These are phyloP conservation scores for Squalus acanthias DNA, from an alignment of 2,797 vertebrate species.

Conservation along the genomic window DNA sequence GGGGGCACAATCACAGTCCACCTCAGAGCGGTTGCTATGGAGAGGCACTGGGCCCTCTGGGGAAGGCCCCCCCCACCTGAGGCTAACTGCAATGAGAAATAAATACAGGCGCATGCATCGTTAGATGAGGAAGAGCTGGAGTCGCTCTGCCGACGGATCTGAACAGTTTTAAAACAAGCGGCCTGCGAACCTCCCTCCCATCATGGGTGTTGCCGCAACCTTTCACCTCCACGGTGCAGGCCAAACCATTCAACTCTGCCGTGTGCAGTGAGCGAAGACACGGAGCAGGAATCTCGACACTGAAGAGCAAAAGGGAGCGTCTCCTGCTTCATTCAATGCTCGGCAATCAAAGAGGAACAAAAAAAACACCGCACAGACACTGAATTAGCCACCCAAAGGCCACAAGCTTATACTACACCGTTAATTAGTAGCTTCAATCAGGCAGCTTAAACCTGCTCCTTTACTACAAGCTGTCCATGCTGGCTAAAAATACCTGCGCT, in stretches of 20 bases:
- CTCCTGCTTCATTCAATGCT: not conserved
- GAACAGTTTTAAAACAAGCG: not conserved
- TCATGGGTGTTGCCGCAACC: not conserved
- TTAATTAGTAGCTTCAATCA: constrained; percentile 18
- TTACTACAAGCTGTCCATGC: constrained; percentile 8
- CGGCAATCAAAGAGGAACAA: not conserved
- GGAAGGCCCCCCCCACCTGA: too few species aligned
- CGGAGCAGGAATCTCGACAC: not conserved
- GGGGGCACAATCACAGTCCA: not conserved
- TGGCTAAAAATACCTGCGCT: constrained; percentile 5
- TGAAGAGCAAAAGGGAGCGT: not conserved
- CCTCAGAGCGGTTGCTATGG: not conserved
- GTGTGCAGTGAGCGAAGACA: not conserved
- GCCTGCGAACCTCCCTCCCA: not conserved
- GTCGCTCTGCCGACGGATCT: not conserved
- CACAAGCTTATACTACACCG: not conserved
- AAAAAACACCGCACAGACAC: not conserved
- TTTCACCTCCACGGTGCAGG: not conserved
- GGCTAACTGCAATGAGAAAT: not conserved
- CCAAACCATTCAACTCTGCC: not conserved
- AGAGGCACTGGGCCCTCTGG: not conserved
- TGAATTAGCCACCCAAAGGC: not conserved
- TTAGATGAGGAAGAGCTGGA: not conserved
- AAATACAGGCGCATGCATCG: too few species aligned
- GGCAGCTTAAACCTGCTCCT: constrained; percentile 1